phyloP scores from a whole-genome alignment of 2,113 vertebrate species.

The Bothrops jararaca region DNA sequence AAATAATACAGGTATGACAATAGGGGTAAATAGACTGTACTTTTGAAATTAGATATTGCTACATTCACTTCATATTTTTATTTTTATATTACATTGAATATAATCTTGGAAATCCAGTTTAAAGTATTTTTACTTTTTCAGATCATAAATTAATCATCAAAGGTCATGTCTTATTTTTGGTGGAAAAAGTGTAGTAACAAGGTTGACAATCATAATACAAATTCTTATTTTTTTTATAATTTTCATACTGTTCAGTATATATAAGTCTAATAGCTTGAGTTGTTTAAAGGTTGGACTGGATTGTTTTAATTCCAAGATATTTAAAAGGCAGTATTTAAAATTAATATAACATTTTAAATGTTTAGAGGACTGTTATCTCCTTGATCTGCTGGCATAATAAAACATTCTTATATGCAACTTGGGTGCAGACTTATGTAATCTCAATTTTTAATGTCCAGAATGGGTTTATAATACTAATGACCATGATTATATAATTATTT shows the following conservation, averaged over 20 bases:
- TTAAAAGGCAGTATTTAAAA: neutral
- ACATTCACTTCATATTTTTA: neutral
- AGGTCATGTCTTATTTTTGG: neutral
- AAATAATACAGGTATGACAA: neutral
- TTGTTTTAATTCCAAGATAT: neutral
- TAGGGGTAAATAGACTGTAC: neutral
- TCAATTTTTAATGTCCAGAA: neutral
- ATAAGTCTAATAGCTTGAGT: neutral
- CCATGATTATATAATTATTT: neutral
- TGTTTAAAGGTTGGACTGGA: neutral
- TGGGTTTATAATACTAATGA: too few species aligned
- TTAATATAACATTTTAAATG: neutral
- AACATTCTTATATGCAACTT: neutral
- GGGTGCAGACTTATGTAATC: neutral
- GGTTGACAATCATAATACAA: neutral
- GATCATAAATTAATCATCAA: neutral
- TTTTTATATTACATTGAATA: neutral
- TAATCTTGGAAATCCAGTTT: neutral
- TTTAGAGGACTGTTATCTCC: neutral
- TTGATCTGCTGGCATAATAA: neutral
- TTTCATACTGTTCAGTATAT: neutral
- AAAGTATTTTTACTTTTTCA: neutral
- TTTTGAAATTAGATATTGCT: neutral
- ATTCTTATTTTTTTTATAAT: neutral
- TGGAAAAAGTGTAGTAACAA: neutral